Evolutionary conservation across 2,888 invertebrate species (phyloP).

Genomic region (Tetrapedia diversipes): DNA sequence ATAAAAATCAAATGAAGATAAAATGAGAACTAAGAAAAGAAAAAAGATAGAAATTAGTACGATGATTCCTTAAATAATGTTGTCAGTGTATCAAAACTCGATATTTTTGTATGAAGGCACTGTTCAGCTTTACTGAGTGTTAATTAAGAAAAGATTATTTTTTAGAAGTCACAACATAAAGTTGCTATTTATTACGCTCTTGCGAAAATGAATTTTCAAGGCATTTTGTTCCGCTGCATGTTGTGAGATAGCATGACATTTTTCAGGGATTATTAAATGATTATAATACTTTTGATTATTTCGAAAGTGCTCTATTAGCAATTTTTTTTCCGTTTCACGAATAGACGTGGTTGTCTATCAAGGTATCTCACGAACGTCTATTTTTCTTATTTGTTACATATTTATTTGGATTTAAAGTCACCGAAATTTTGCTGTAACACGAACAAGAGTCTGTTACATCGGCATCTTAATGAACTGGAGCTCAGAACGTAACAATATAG

Average conservation of each 20-base stretch:
- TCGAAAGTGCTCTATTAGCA: constrained; percentile 61
- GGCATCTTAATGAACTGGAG: constrained; percentile 83
- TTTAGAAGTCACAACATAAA: background rate
- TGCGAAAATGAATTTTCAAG: constrained; percentile 40
- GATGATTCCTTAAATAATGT: background rate
- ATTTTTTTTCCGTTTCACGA: constrained; percentile 45
- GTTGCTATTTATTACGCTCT: constrained; percentile 17
- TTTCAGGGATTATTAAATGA: constrained; percentile 59
- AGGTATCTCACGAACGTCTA: constrained; percentile 72
- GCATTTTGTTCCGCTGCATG: constrained; percentile 70
- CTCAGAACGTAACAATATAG: constrained; percentile 82
- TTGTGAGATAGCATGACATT: constrained; percentile 73
- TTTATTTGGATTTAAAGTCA: constrained; percentile 82
- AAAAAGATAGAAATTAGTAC: no score
- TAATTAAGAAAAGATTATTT: background rate
- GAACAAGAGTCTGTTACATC: constrained; percentile 83
- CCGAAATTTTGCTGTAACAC: constrained; percentile 83
- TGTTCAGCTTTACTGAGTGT: constrained; percentile 20
- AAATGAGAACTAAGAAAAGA: no score
- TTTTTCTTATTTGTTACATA: constrained; percentile 83
- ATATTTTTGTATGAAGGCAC: constrained; percentile 1
- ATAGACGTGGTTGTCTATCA: constrained; percentile 45
- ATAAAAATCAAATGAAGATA: no score
- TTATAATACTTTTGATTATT: constrained; percentile 52
- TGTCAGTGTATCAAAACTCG: background rate